A percentile compares a stretch with the other conserved stretches of the same genome.
These are phyloP conservation scores for Dolichoris vasculosae DNA, from an alignment of 1,140 invertebrate species.

Conservation along the genomic window DNA sequence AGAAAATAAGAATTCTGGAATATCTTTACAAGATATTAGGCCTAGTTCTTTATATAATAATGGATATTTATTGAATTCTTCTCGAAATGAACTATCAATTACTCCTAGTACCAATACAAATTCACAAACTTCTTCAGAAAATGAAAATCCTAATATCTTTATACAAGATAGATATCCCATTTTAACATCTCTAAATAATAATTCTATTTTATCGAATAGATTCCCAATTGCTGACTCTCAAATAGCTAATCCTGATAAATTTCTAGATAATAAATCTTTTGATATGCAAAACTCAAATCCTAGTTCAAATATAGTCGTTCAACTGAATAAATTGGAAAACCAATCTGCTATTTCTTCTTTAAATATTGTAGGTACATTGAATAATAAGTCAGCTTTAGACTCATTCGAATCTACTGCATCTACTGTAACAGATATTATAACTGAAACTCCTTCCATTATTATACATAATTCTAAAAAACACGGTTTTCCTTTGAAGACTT, in stretches of 20 bases:
- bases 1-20: background rate
- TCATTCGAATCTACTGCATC: background rate
- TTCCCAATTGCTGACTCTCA: background rate
- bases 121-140: background rate
- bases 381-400: background rate
- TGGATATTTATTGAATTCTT: background rate
- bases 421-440: background rate
- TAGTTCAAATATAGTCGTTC: background rate
- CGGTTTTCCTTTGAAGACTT: background rate
- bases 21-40: background rate
- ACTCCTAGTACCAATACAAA: background rate
- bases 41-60: no score
- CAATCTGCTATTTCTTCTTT: background rate
- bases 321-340: background rate
- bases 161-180: background rate
- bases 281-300: background rate
- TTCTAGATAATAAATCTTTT: background rate
- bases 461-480: background rate
- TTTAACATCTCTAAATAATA: background rate
- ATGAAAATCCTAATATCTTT: background rate
- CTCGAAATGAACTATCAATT: background rate
- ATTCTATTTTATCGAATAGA: background rate
- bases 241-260: background rate
- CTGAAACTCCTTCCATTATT: background rate
- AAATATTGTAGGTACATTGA: background rate